Evolutionary conservation across 2,888 invertebrate species (phyloP).

Genomic region (Thyatira batis): DNA sequence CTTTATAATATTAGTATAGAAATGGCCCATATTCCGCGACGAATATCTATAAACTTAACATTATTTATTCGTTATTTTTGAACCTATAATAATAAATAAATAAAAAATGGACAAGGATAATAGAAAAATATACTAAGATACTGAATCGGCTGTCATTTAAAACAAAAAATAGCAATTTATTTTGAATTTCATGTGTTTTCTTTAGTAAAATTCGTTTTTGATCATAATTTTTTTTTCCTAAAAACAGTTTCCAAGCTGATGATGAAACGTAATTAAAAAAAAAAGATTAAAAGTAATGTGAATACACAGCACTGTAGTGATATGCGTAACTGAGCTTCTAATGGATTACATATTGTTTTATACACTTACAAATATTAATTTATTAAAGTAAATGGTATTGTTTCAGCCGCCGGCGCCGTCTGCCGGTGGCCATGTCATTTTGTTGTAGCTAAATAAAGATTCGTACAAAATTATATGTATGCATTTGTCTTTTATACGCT

Average conservation of each 20-base stretch:
- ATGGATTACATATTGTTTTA: conserved; percentile 73
- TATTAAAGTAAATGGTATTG: conserved; percentile 50
- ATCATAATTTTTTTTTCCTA: not conserved
- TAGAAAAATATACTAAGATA: too few relatives aligned
- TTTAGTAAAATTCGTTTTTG: conserved; percentile 2
- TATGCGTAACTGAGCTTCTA: conserved; percentile 81
- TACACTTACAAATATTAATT: conserved; percentile 64
- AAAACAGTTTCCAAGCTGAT: conserved; percentile 57
- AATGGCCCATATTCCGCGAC: too few relatives aligned
- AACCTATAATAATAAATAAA: too few relatives aligned
- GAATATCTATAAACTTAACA: too few relatives aligned
- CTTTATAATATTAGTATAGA: too few relatives aligned
- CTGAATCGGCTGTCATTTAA: too few relatives aligned
- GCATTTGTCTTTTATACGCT: conserved; percentile 18
- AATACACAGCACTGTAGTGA: conserved; percentile 79
- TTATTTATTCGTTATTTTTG: too few relatives aligned
- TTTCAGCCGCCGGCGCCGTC: conserved; percentile 48
- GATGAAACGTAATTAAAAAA: conserved; percentile 46
- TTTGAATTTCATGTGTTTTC: too few relatives aligned
- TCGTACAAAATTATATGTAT: conserved; percentile 50
- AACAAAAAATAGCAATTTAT: too few relatives aligned
- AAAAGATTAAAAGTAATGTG: conserved; percentile 53
- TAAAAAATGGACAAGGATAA: too few relatives aligned
- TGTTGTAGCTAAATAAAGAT: conserved; percentile 80
- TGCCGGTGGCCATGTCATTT: conserved; percentile 58